Percentiles rank a stretch among this genome's conserved stretches.
Evolutionary conservation across 2,797 vertebrate species (phyloP).

Genomic region (Potorous gilbertii): DNA sequence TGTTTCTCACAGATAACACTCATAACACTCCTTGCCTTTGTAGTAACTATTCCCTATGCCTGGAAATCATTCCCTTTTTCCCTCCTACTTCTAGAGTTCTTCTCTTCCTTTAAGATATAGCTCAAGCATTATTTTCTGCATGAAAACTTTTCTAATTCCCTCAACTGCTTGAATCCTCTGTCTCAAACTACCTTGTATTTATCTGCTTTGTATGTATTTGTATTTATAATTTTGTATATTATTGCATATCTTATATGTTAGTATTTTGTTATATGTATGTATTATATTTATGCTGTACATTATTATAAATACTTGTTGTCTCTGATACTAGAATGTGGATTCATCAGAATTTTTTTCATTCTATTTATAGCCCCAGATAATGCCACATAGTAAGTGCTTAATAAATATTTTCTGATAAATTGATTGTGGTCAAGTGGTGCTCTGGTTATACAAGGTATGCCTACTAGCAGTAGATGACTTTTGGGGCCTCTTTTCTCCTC

Average conservation of each 20-base stretch:
- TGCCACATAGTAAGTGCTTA: neutral
- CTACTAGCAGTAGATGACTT: neutral
- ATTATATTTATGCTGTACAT: neutral
- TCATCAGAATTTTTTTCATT: neutral
- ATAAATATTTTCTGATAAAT: slow-evolving; percentile 8
- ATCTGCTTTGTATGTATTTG: neutral
- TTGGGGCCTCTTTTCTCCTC: neutral
- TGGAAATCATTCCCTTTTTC: neutral
- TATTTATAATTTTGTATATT: neutral
- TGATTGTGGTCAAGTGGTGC: neutral
- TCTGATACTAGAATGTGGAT: neutral
- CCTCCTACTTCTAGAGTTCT: neutral
- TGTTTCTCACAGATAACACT: neutral
- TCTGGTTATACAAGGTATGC: neutral
- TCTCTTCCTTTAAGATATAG: too few species aligned
- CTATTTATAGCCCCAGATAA: neutral
- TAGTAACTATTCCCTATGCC: neutral
- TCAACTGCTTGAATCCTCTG: neutral
- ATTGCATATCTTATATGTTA: neutral
- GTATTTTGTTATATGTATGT: neutral
- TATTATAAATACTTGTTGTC: neutral
- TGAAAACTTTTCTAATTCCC: neutral
- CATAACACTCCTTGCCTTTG: neutral
- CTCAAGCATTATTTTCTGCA: too few species aligned
- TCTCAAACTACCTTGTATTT: neutral